A percentile compares a stretch with the other conserved stretches of the same genome.
Evolutionary conservation across 2,888 invertebrate species (phyloP).

Genomic region (Apamea anceps): DNA sequence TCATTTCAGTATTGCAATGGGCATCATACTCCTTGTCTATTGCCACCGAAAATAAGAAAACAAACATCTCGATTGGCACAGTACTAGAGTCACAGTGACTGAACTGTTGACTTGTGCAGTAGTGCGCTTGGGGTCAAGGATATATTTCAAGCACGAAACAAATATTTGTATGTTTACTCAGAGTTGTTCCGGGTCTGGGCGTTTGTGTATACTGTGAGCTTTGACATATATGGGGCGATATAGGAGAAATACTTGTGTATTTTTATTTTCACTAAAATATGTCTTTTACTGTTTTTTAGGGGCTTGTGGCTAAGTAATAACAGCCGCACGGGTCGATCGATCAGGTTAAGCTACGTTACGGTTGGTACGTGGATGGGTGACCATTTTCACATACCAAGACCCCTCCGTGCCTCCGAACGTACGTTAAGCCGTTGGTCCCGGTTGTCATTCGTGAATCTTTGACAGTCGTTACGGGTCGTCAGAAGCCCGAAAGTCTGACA

Average conservation of each 20-base stretch:
- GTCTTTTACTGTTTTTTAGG: too few relatives aligned
- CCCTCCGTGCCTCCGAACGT: too few relatives aligned
- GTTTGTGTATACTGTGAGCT: background rate
- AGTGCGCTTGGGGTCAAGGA: constrained; percentile 18
- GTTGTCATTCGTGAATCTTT: too few relatives aligned
- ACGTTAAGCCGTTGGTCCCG: too few relatives aligned
- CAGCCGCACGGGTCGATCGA: too few relatives aligned
- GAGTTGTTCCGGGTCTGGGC: background rate
- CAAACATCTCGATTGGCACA: background rate
- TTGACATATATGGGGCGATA: background rate
- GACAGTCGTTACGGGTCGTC: too few relatives aligned
- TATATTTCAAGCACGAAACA: constrained; percentile 18
- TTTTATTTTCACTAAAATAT: too few relatives aligned
- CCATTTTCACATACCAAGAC: too few relatives aligned
- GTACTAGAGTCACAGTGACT: background rate
- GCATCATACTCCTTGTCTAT: background rate
- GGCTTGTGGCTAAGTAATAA: too few relatives aligned
- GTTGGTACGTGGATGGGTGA: too few relatives aligned
- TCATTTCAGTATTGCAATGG: background rate
- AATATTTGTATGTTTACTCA: constrained; percentile 5
- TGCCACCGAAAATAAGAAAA: background rate
- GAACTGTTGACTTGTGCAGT: constrained; percentile 5
- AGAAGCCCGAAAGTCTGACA: too few relatives aligned
- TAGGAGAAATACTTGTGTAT: background rate
- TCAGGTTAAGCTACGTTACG: too few relatives aligned